A percentile compares a stretch with the other conserved stretches of the same genome.
Evolutionary conservation across 2,797 vertebrate species (phyloP).

Genomic region (Ctenopoma kingsleyae): DNA sequence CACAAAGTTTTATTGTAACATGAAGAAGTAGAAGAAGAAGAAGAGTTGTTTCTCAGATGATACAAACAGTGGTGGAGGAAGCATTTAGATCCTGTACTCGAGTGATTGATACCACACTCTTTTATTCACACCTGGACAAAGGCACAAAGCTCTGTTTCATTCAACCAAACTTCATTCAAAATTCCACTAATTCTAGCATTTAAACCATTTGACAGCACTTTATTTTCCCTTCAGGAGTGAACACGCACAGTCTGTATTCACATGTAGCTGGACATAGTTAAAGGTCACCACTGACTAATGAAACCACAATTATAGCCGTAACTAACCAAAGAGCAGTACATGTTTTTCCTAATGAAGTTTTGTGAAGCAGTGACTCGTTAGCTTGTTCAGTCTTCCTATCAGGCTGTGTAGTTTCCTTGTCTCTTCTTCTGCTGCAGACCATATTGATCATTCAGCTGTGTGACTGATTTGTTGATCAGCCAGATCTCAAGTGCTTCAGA

Average conservation of each 20-base stretch:
- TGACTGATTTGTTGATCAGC: conserved; percentile 53
- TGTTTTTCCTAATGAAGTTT: conserved; percentile 9
- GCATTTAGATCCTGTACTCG: neutral
- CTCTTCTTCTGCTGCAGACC: conserved; percentile 23
- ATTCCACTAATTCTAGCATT: neutral
- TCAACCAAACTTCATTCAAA: conserved; percentile 10
- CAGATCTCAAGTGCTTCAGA: conserved; percentile 53
- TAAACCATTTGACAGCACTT: neutral
- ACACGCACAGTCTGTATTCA: neutral
- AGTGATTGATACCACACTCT: neutral
- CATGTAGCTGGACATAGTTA: conserved; percentile 4
- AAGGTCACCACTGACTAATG: conserved; percentile 17
- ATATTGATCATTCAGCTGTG: conserved; percentile 46
- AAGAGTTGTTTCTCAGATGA: neutral
- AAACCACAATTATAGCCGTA: neutral
- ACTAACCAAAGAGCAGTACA: conserved; percentile 22
- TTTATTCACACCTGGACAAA: too few species aligned
- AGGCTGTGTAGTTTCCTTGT: conserved; percentile 1
- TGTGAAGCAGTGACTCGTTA: neutral
- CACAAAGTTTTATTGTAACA: conserved; percentile 25
- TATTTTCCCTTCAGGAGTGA: too few species aligned
- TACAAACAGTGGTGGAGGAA: neutral
- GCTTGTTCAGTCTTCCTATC: neutral
- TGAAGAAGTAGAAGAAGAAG: neutral
- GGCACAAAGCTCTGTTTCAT: neutral